phyloP scores from a whole-genome alignment of 92 coral and sea anemone genomes.

The Desmophyllum pertusum region DNA sequence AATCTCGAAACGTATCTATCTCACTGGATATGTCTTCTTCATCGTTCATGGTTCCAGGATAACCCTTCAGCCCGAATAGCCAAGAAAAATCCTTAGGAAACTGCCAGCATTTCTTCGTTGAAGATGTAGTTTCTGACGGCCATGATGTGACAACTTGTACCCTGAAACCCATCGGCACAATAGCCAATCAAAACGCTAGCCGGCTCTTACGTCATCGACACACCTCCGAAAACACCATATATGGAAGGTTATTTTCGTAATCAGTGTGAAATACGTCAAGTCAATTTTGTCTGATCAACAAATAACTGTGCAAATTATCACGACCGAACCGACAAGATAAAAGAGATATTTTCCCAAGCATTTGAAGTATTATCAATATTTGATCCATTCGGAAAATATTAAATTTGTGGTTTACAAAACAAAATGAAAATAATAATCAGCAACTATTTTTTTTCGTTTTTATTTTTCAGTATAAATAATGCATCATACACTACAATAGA shows the following conservation, averaged over 20 bases:
- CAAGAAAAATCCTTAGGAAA: conserved; percentile 1
- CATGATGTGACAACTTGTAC: conserved; percentile 28
- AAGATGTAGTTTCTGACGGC: neutral
- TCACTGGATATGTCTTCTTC: conserved; percentile 85
- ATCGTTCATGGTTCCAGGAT: conserved; percentile 77
- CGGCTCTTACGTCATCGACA: conserved; percentile 56
- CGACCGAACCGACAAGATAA: neutral
- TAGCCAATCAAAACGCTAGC: conserved; percentile 46
- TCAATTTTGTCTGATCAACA: neutral
- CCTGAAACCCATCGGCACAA: conserved; percentile 34
- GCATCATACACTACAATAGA: conserved; percentile 14
- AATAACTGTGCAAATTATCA: neutral
- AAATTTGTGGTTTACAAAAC: neutral
- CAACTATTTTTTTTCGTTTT: neutral
- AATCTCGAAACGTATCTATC: conserved; percentile 77
- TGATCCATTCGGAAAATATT: neutral
- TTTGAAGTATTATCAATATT: neutral
- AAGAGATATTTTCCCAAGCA: neutral
- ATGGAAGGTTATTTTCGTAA: conserved; percentile 30
- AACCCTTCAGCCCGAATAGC: conserved; percentile 22
- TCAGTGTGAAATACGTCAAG: neutral
- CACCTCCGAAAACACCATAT: conserved; percentile 67
- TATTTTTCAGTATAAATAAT: neutral
- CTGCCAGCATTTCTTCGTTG: conserved; percentile 20
- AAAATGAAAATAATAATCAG: neutral